Evolutionary conservation across 1,140 invertebrate genomes (phyloP).

Genomic region (Lepidurus apus): DNA sequence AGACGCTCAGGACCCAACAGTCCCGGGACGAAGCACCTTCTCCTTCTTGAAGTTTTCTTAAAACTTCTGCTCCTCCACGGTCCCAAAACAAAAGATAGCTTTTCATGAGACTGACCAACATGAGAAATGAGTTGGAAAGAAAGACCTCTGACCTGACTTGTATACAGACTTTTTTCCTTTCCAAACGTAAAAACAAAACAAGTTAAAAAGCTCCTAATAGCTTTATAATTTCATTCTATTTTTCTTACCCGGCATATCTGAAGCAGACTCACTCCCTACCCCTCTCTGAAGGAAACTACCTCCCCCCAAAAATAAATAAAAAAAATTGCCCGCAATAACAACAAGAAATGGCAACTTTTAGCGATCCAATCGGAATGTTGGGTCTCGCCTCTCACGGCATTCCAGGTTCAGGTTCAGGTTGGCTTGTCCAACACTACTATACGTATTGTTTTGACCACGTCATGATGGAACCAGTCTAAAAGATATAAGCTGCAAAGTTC

Average conservation of each 20-base stretch:
- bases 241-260: too few relatives aligned
- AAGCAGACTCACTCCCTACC: too few relatives aligned
- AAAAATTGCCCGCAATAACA: too few relatives aligned
- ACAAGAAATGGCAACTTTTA: too few relatives aligned
- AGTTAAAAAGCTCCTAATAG: not conserved
- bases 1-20: too few relatives aligned
- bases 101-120: conserved; percentile 10
- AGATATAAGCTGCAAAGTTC: not conserved
- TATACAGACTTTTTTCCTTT: not conserved
- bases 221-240: too few relatives aligned
- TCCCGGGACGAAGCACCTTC: too few relatives aligned
- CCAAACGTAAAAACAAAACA: not conserved
- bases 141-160: conserved; percentile 18
- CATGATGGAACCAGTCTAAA: not conserved
- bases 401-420: too few relatives aligned
- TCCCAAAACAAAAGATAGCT: not conserved
- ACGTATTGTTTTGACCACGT: not conserved
- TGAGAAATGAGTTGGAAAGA: not conserved
- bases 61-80: not conserved
- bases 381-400: too few relatives aligned
- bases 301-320: too few relatives aligned
- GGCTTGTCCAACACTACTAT: not conserved
- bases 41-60: not conserved
- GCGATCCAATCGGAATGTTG: too few relatives aligned
- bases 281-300: too few relatives aligned